Percentiles rank a stretch among this genome's conserved stretches.
Conservation (phyloP, 2,113 vertebrate species). For the Alexandromys fortis region DNA sequence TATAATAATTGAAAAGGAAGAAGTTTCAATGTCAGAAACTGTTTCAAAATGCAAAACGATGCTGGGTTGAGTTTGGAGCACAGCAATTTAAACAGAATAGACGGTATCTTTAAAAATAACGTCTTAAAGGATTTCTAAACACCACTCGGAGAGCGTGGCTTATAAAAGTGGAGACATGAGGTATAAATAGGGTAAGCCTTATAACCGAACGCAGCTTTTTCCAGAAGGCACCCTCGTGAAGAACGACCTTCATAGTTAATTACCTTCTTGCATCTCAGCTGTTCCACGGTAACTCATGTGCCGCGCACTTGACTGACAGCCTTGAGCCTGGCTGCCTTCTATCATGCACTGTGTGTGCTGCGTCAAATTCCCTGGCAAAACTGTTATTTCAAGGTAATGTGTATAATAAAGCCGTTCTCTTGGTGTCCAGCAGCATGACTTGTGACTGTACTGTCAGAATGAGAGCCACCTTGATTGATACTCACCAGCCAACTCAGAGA, state of each 20-base stretch:
- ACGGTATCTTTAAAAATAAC: not conserved
- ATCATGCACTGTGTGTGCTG: not conserved
- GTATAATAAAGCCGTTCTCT: constrained; percentile 59
- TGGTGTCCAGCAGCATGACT: constrained; percentile 38
- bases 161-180: constrained; percentile 12
- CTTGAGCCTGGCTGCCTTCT: constrained; percentile 2
- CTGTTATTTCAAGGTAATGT: constrained; percentile 76
- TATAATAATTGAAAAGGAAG: not conserved
- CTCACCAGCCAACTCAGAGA: constrained; percentile 28
- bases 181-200: constrained; percentile 10
- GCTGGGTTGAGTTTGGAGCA: constrained; percentile 20
- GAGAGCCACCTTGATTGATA: constrained; percentile 53
- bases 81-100: constrained; percentile 28
- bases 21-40: constrained; percentile 56
- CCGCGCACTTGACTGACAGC: not conserved
- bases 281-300: not conserved
- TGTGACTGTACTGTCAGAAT: constrained; percentile 46
- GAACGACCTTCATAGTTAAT: constrained; percentile 63
- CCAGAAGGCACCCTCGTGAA: not conserved
- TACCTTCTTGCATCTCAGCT: not conserved
- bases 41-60: constrained; percentile 51
- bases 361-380: constrained; percentile 60
- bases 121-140: not conserved
- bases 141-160: constrained; percentile 11
- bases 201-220: constrained; percentile 25